Conservation (phyloP, 2,113 vertebrate genomes). For the Etheostoma spectabile region DNA sequence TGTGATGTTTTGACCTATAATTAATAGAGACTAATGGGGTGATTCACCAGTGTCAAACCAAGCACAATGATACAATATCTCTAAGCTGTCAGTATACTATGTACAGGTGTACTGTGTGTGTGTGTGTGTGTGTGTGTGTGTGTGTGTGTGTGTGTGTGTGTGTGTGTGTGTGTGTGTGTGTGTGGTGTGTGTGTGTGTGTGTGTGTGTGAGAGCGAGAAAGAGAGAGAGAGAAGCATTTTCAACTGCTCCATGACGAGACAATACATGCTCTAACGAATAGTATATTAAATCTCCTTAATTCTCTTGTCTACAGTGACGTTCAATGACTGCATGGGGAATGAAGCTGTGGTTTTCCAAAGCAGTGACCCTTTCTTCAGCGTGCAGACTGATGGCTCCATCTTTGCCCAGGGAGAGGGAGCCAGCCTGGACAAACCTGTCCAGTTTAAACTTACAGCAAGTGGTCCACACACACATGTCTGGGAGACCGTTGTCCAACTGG, state of each 20-base stretch:
- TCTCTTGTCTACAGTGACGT: constrained; percentile 86
- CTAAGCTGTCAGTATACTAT: neutral
- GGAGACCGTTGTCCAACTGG: constrained; percentile 88
- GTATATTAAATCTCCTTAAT: neutral
- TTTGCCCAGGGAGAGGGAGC: constrained; percentile 82
- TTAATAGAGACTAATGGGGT: constrained; percentile 28
- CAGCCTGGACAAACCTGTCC: constrained; percentile 84
- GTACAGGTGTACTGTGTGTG: neutral
- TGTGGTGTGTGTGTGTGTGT: neutral
- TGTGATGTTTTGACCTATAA: constrained; percentile 31
- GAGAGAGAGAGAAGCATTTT: neutral
- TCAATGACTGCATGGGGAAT: constrained; percentile 90
- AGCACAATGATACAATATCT: constrained; percentile 4
- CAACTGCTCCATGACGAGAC: neutral
- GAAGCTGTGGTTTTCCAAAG: constrained; percentile 86
- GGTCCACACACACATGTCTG: constrained; percentile 82
- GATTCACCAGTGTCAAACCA: neutral
- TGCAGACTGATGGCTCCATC: constrained; percentile 88
- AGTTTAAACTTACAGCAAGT: constrained; percentile 88
- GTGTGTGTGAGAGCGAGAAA: too few relatives aligned
- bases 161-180: neutral
- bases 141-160: neutral
- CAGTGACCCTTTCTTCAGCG: constrained; percentile 88
- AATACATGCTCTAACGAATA: neutral
- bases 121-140: neutral